Conservation (phyloP, 1,140 invertebrate species). For the Babylonia areolata region DNA sequence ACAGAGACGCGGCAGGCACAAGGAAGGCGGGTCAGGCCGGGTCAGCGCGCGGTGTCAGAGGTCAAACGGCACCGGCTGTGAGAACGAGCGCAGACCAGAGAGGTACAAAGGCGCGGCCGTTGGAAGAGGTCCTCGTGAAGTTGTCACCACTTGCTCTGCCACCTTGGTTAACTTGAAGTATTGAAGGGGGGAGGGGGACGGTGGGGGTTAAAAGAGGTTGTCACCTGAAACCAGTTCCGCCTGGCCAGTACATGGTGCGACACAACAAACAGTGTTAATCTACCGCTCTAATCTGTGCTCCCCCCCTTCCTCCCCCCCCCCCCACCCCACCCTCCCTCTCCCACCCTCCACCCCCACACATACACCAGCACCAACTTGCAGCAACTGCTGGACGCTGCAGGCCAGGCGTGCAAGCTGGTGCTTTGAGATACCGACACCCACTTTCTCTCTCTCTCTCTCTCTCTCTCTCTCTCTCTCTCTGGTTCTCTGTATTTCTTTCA, state of each 20-base stretch:
- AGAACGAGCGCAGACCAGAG: neutral
- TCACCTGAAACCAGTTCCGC: constrained; percentile 1
- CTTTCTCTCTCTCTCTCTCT: too few species aligned
- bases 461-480: too few species aligned
- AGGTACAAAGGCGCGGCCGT: neutral
- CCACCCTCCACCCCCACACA: too few species aligned
- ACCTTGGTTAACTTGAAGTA: neutral
- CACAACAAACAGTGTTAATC: too few species aligned
- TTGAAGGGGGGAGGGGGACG: neutral
- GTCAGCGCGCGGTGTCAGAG: neutral
- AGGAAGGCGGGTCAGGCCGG: neutral
- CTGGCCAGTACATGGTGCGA: neutral
- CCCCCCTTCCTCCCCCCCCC: too few species aligned
- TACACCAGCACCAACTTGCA: too few species aligned
- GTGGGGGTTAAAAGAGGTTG: neutral
- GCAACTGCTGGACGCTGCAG: too few species aligned
- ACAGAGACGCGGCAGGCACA: neutral
- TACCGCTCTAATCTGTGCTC: too few species aligned
- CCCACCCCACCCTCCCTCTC: too few species aligned
- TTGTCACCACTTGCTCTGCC: neutral
- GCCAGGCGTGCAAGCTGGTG: too few species aligned
- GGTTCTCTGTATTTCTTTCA: too few species aligned
- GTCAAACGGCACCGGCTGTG: neutral
- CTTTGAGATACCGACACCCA: too few species aligned
- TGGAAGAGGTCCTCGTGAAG: neutral